phyloP scores from a whole-genome alignment of 1,140 invertebrate species.

The Stenopsyche tienmushanensis region DNA sequence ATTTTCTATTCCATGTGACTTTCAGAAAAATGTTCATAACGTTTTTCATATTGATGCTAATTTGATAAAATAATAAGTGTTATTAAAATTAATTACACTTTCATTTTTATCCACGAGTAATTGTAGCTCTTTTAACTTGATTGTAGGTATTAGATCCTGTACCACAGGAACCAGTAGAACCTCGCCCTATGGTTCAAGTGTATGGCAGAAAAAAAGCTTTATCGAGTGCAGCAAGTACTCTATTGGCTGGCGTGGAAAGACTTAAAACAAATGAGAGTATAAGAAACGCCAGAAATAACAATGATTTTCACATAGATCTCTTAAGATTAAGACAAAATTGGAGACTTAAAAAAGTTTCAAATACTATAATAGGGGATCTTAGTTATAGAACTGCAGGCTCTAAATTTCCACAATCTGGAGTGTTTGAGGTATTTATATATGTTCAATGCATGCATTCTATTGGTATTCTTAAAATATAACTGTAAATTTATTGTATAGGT shows the following conservation, averaged over 20 bases:
- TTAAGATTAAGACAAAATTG: slow-evolving; percentile 88
- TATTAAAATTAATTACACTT: neutral
- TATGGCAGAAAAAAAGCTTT: slow-evolving; percentile 92
- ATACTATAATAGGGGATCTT: slow-evolving; percentile 93
- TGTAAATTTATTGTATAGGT: slow-evolving; percentile 51
- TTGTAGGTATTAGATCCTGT: slow-evolving; percentile 79
- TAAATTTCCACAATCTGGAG: slow-evolving; percentile 88
- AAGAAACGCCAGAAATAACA: slow-evolving; percentile 68
- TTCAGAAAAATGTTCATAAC: neutral
- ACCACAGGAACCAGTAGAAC: slow-evolving; percentile 78
- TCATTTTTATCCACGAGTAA: neutral
- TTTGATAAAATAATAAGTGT: no score
- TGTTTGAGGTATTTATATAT: slow-evolving; percentile 75
- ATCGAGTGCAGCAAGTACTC: slow-evolving; percentile 76
- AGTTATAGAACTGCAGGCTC: slow-evolving; percentile 93
- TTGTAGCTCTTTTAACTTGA: slow-evolving; percentile 19
- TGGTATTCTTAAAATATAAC: slow-evolving; percentile 1
- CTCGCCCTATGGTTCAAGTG: slow-evolving; percentile 83
- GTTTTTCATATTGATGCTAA: no score
- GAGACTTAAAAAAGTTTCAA: slow-evolving; percentile 93
- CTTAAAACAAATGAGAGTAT: slow-evolving; percentile 77
- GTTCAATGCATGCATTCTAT: neutral
- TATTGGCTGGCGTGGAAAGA: slow-evolving; percentile 83
- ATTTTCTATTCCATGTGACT: no score
- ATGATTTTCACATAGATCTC: slow-evolving; percentile 93